phyloP scores from a whole-genome alignment of 2,888 invertebrate genomes.

The Sisyra nigra region DNA sequence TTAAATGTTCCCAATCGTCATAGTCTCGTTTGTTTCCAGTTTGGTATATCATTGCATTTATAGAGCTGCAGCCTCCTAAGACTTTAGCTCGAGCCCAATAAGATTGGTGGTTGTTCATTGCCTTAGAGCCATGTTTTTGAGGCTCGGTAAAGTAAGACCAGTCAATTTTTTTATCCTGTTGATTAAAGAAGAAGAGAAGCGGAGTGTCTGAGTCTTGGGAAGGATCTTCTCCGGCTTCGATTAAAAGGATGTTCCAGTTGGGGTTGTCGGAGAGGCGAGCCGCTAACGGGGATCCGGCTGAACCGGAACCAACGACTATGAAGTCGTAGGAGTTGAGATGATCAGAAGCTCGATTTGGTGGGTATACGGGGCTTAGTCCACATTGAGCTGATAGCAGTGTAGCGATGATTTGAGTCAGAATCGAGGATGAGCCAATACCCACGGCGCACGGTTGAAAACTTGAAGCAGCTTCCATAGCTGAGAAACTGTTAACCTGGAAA shows the following conservation, averaged over 20 bases:
- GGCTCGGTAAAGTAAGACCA: constrained; percentile 37
- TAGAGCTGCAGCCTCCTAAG: constrained; percentile 63
- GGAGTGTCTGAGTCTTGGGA: constrained; percentile 51
- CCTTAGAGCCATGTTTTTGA: constrained; percentile 24
- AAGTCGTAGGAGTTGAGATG: constrained; percentile 20
- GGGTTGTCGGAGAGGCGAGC: constrained; percentile 28
- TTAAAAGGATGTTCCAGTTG: constrained; percentile 30
- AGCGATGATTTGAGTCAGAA: no score
- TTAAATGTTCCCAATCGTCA: constrained; percentile 35
- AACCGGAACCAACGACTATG: constrained; percentile 28
- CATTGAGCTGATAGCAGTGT: no score
- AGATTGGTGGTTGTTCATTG: constrained; percentile 21
- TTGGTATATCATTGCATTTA: constrained; percentile 71
- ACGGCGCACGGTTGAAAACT: no score
- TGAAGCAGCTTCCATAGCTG: no score
- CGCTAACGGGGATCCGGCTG: constrained; percentile 35
- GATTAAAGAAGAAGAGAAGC: constrained; percentile 41
- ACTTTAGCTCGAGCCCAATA: constrained; percentile 46
- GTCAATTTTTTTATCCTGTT: constrained; percentile 38
- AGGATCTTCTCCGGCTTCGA: constrained; percentile 38
- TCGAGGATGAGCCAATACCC: no score
- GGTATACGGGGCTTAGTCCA: background rate
- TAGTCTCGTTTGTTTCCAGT: constrained; percentile 56
- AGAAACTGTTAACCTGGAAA: no score
- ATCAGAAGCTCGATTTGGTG: constrained; percentile 16